Evolutionary conservation across 2,888 invertebrate species (phyloP), one percentile per base, ranked within the genome.

Genomic region (Argyresthia albistria): DNA sequence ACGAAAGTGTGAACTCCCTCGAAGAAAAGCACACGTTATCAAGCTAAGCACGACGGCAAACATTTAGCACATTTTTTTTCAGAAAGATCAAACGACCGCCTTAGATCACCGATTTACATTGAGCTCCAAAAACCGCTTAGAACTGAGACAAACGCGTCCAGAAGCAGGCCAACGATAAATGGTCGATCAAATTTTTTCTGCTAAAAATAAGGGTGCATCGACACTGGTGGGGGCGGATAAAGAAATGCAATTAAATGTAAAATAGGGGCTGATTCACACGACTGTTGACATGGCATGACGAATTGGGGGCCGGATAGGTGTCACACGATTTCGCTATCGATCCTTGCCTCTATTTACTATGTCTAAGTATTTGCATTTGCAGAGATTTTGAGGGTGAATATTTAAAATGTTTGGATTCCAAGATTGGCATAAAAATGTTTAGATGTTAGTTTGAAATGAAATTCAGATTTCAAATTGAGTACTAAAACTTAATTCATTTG

Each of bases 191-290:
- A 43, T 48, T 46, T 54, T 37, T 54, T 51, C 36, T 1, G 1
- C 25, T 8, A 35, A 51, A n/a, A 69, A 76, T 78, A 79, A 84
- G 86, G 83, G 86, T 81, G 82, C 81, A 82, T 80, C 67, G 74
- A 79, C 79, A 83, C 81, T 83, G 80, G 78, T 80, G 64, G 76
- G 76, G 76, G 80, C 81, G 72, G 76, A 84, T 84, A 86, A 84
- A 87, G 84, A 84, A 86, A 87, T 84, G 86, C 83, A 87, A 87
- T 87, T 87, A 86, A 84, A 87, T 87, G 83, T 83, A 84, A 84
- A 87, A 80, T 82, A 84, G 78, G 84, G 84, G 75, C 67, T 74
- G 73, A 73, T 81, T 76, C 80, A 81, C 83, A 82, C 80, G 77
- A 75, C 58, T 81, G 80, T 82, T 84, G 82, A 84, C 83, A 73